Evolutionary conservation across 2,113 vertebrate genomes (phyloP).

Genomic region (Xiphophorus maculatus): DNA sequence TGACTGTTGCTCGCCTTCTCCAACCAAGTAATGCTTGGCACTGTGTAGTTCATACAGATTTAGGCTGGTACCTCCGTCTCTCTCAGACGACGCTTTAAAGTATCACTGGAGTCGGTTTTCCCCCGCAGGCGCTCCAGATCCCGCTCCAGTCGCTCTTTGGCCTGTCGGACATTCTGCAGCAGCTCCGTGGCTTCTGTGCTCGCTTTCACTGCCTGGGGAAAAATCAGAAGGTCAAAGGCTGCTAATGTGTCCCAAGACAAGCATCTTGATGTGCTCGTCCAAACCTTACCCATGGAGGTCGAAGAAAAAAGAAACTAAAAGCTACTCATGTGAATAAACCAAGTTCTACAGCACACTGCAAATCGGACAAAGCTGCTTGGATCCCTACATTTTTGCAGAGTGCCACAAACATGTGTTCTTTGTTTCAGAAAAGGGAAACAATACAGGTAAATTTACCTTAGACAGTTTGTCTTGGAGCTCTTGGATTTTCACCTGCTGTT

Average conservation of each 20-base stretch:
- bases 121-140: constrained; percentile 93
- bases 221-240: constrained; percentile 45
- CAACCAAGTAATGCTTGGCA: not conserved
- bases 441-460: constrained; percentile 83
- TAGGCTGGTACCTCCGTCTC: constrained; percentile 88
- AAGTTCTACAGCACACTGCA: not conserved
- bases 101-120: constrained; percentile 91
- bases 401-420: not conserved
- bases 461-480: constrained; percentile 97
- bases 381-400: not conserved
- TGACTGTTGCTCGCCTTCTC: too few species aligned
- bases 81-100: constrained; percentile 91
- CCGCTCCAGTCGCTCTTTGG: constrained; percentile 94
- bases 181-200: constrained; percentile 98
- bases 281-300: constrained; percentile 16
- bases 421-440: not conserved
- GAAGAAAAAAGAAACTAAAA: not conserved
- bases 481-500: constrained; percentile 96
- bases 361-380: not conserved
- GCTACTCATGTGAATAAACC: constrained; percentile 6
- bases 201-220: constrained; percentile 91
- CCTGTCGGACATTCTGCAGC: constrained; percentile 97
- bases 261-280: constrained; percentile 19
- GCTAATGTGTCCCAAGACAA: constrained; percentile 47
- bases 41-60: constrained; percentile 1